These are phyloP conservation scores for Plemyria rubiginata DNA, from an alignment of 2,888 invertebrate species.

Conservation along the genomic window DNA sequence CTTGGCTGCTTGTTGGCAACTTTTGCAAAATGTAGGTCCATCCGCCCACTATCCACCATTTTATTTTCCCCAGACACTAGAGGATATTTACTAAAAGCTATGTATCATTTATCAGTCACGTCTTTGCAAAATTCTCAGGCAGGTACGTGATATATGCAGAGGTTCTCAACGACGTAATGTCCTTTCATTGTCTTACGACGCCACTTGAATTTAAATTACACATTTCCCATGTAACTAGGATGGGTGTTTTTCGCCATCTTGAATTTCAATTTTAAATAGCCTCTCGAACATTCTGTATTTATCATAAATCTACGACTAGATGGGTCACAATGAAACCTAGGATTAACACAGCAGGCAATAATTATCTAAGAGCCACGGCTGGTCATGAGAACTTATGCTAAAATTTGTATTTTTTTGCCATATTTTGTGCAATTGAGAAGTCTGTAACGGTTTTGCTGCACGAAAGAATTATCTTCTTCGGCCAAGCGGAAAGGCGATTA, in stretches of 20 bases:
- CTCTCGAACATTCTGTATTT: background rate
- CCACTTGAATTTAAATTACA: conserved; percentile 33
- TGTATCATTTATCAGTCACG: conserved; percentile 9
- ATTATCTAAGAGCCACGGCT: background rate
- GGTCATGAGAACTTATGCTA: conserved; percentile 6
- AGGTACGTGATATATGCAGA: conserved; percentile 11
- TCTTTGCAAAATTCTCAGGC: conserved; percentile 3
- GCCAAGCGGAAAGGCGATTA: conserved; percentile 7
- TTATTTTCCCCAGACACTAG: background rate
- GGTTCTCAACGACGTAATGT: conserved; percentile 14
- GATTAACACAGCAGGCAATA: background rate
- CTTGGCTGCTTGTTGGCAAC: too few relatives aligned
- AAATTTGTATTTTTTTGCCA: conserved; percentile 6
- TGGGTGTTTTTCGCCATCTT: conserved; percentile 5
- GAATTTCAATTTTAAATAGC: conserved; percentile 12
- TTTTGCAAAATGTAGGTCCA: background rate
- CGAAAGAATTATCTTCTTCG: conserved; percentile 6
- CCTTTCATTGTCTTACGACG: conserved; percentile 30
- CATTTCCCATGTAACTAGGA: conserved; percentile 10
- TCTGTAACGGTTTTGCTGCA: conserved; percentile 17
- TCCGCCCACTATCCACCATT: background rate
- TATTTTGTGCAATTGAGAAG: conserved; percentile 7
- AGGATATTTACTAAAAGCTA: background rate
- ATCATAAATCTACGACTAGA: background rate
- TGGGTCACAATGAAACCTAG: background rate